Evolutionary conservation across 2,113 vertebrate genomes (phyloP), one percentile per base, ranked within the genome.

Genomic region (Boleophthalmus pectinirostris): DNA sequence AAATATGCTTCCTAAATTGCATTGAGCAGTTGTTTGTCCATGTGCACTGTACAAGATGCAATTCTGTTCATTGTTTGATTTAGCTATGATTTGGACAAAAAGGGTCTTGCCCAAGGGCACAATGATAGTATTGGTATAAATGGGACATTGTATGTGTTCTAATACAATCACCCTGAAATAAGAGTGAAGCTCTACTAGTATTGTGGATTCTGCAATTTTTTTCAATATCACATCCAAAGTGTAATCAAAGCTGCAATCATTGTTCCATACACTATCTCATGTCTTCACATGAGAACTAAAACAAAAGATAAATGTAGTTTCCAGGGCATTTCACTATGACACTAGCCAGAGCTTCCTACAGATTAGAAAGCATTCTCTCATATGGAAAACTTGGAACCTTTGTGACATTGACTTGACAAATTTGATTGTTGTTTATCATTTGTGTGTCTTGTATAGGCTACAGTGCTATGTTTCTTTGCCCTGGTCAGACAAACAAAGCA

Each of bases 301-400:
- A 69, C 14, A 45, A 49, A 1, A 63, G 46, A 51, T 0, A 73
- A 54, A 12, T 38, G 57, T 10, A 43, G 15, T 25, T 56, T 71
- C 61, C 64, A 46, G 58, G 60, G 80, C 56, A 49, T 15, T 46
- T 16, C 11, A 15, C 20, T 63, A 20, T 70, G 67, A 80, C 57
- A 64, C 33, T 76, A 76, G 45, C 73, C 78, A 82, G 87, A 82
- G 46, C 70, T 85, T 88, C 83, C 82, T 80, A 56, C 66, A 69
- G 73, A 75, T 76, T 71, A 57, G 53, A 3, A 78, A 35, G 21
- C 49, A 56, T 58, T 43, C 60, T 73, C n/a, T 61, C 67, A 77
- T 77, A 72, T 73, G 53, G 66, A 86, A 81, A 65, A 80, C 0
- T 10, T 69, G 29, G 72, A 73, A 71, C 70, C 78, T 71, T n/a